phyloP scores from a whole-genome alignment of 2,797 vertebrate genomes.

The Gallirallus australis region DNA sequence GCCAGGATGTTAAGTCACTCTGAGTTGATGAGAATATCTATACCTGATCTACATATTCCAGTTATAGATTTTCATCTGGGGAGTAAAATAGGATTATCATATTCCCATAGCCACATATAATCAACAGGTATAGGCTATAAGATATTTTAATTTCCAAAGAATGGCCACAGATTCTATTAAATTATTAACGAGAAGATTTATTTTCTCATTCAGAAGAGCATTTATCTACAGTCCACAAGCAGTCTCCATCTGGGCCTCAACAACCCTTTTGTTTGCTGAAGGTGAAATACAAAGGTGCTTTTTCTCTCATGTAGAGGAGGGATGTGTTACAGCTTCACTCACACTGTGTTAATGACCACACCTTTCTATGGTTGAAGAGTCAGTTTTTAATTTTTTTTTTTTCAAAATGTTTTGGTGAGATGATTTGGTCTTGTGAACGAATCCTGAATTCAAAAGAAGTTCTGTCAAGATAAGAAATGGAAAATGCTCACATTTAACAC shows the following conservation, averaged over 20 bases:
- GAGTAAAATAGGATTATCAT: neutral
- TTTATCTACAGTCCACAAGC: neutral
- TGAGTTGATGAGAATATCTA: neutral
- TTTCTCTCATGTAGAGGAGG: neutral
- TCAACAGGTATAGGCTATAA: neutral
- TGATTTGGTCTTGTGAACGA: neutral
- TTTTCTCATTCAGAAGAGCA: neutral
- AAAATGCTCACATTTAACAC: neutral
- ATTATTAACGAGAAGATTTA: neutral
- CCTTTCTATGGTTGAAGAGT: neutral
- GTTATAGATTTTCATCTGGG: neutral
- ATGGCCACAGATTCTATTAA: neutral
- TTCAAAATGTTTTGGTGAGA: neutral
- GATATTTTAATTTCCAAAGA: neutral
- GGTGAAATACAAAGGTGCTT: neutral
- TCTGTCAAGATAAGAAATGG: neutral
- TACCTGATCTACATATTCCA: neutral
- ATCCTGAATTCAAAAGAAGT: neutral
- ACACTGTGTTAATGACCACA: neutral
- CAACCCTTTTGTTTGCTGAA: neutral
- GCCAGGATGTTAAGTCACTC: neutral
- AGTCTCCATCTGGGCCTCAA: fast-evolving
- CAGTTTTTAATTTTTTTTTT: neutral
- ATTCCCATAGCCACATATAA: neutral
- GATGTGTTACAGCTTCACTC: neutral